Percentiles rank a stretch among this genome's conserved stretches.
phyloP scores from a whole-genome alignment of 2,888 invertebrate genomes.

The Dryococelus australis region DNA sequence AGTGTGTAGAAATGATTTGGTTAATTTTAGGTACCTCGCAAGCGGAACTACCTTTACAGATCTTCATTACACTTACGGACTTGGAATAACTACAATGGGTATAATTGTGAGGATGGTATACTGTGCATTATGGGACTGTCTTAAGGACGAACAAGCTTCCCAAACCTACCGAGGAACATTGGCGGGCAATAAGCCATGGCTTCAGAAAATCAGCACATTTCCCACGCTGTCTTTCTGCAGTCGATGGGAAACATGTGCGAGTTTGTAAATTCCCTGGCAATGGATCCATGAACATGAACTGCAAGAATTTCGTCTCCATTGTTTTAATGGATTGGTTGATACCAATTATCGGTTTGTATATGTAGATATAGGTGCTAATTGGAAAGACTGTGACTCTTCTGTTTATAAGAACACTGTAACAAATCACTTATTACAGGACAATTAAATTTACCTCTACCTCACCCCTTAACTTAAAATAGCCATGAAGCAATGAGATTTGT shows the following conservation, averaged over 20 bases:
- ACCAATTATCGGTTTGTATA: too few relatives aligned
- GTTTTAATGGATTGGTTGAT: too few relatives aligned
- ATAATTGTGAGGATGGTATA: neutral
- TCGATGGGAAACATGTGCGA: neutral
- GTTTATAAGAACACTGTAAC: too few relatives aligned
- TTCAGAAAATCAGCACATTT: neutral
- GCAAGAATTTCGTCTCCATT: neutral
- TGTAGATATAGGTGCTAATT: too few relatives aligned
- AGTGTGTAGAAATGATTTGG: too few relatives aligned
- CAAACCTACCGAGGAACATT: neutral
- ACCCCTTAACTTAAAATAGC: too few relatives aligned
- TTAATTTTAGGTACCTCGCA: neutral
- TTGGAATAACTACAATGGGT: neutral
- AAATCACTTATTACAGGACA: too few relatives aligned
- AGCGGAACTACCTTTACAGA: too few relatives aligned
- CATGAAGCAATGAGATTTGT: too few relatives aligned
- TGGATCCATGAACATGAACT: neutral
- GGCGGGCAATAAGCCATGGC: neutral
- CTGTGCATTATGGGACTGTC: neutral
- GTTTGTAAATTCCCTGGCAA: neutral
- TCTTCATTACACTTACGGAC: neutral
- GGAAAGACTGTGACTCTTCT: too few relatives aligned
- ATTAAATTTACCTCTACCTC: too few relatives aligned
- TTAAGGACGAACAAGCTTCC: neutral
- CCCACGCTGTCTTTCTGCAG: neutral